phyloP scores from a whole-genome alignment of 2,113 vertebrate species.

The Aspidoscelis tigris region DNA sequence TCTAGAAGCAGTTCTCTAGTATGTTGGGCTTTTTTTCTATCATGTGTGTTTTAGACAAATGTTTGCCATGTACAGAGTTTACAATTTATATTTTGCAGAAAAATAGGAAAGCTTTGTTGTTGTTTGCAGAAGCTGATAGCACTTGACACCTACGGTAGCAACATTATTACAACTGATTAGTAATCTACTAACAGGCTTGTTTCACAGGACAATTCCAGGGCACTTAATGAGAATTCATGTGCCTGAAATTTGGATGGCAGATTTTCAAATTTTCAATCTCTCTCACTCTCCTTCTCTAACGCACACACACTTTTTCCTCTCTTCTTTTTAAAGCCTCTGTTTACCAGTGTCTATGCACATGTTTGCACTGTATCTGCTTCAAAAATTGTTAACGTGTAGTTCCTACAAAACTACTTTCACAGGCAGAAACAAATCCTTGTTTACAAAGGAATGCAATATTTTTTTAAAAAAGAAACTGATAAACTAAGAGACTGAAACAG shows the following conservation, averaged over 20 bases:
- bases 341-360: not conserved
- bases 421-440: conserved; percentile 20
- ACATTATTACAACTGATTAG: not conserved
- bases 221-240: not conserved
- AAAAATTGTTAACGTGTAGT: conserved; percentile 33
- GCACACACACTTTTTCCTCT: not conserved
- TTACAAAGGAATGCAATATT: conserved; percentile 59
- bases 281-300: not conserved
- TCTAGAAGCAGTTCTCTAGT: conserved; percentile 31
- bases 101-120: conserved; percentile 31
- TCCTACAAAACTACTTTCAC: conserved; percentile 65
- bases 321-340: conserved; percentile 43
- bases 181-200: not conserved
- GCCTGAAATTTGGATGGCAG: not conserved
- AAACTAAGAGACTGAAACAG: conserved; percentile 13
- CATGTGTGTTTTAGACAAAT: conserved; percentile 33
- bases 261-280: not conserved
- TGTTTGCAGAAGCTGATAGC: not conserved
- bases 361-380: conserved; percentile 17
- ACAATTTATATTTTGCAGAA: conserved; percentile 49
- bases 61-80: not conserved
- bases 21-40: conserved; percentile 31
- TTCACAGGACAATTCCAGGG: not conserved
- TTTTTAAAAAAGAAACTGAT: conserved; percentile 50
- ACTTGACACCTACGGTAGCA: not conserved